Conservation (phyloP, 2,113 vertebrate species). For the Gasterosteus aculeatus region DNA sequence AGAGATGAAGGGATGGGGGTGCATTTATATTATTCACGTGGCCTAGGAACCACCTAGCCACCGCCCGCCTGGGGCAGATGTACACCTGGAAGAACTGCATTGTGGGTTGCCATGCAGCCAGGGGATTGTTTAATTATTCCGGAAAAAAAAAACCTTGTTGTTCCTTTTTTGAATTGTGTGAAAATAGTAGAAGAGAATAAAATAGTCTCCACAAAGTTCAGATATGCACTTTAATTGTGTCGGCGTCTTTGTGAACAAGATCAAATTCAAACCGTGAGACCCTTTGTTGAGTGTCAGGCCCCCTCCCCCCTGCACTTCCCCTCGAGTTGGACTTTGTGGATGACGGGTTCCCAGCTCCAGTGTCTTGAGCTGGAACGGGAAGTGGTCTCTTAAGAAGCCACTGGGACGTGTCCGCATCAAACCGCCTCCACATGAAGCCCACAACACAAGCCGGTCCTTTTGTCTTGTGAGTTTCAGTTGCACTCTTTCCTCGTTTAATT, state of each 20-base stretch:
- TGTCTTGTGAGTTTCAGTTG: conserved; percentile 20
- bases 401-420: conserved; percentile 19
- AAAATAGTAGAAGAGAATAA: too few relatives aligned
- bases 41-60: neutral
- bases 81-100: neutral
- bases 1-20: neutral
- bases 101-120: neutral
- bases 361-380: conserved; percentile 53
- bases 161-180: neutral
- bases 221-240: too few relatives aligned
- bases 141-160: neutral
- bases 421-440: neutral
- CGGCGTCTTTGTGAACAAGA: too few relatives aligned
- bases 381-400: conserved; percentile 46
- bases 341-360: conserved; percentile 34
- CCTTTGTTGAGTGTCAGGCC: too few relatives aligned
- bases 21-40: neutral
- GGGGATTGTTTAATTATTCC: neutral
- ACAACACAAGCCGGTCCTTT: neutral
- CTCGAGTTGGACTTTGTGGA: neutral
- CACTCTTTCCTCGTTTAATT: conserved; percentile 16
- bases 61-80: neutral
- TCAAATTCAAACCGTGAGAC: too few relatives aligned
- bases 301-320: too few relatives aligned
- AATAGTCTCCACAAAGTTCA: too few relatives aligned